A percentile compares a stretch with the other conserved stretches of the same genome.
Conservation (phyloP, 1,140 invertebrate genomes). For the Macrocentrus cingulum region DNA sequence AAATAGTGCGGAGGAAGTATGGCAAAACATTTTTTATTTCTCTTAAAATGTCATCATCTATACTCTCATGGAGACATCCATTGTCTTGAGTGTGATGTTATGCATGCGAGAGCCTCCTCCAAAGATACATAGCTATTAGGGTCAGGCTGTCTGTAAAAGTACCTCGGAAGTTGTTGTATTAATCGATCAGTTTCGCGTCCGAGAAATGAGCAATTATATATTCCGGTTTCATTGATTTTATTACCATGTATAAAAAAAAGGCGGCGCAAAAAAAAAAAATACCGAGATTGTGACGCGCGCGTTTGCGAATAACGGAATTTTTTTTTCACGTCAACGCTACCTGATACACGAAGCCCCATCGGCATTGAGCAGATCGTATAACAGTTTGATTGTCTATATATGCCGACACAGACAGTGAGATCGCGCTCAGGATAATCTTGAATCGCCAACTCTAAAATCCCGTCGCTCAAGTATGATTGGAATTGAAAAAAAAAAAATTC, state of each 20-base stretch:
- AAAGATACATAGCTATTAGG: constrained; percentile 36
- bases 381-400: constrained; percentile 18
- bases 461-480: no score
- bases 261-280: constrained; percentile 6
- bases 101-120: background rate
- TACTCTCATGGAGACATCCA: constrained; percentile 12
- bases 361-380: background rate
- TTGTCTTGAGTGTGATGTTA: constrained; percentile 17
- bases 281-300: no score
- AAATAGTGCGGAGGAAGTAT: constrained; percentile 19
- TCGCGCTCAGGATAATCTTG: constrained; percentile 24
- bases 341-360: background rate
- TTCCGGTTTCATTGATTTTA: background rate
- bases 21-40: constrained; percentile 14
- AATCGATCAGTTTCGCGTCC: constrained; percentile 18
- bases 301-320: background rate
- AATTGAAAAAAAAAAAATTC: no score
- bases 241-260: no score
- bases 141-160: constrained; percentile 38
- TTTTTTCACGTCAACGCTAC: background rate
- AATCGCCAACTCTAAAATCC: no score
- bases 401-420: constrained; percentile 1
- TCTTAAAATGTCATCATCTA: constrained; percentile 25
- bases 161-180: constrained; percentile 31
- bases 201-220: constrained; percentile 12